Evolutionary conservation across 1,140 invertebrate genomes (phyloP), one percentile per base, ranked within the genome.

Genomic region (Carcinoscorpius rotundicauda): DNA sequence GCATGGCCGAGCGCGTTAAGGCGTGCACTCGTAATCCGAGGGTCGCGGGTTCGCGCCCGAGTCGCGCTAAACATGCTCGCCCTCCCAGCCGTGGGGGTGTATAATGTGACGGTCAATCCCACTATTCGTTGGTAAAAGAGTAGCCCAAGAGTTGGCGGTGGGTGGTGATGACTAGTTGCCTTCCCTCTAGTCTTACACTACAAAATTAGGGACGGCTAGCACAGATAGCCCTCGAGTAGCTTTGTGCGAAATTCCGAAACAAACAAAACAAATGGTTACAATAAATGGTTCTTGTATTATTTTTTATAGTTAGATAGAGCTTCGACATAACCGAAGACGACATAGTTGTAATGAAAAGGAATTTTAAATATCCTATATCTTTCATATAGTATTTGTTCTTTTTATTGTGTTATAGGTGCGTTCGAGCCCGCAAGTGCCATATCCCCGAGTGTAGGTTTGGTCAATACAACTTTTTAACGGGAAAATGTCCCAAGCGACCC

Each of bases 391-490:
- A 9, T 10, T 56, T 50, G 11, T 52, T 62, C n/a, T 3, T 62
- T 55, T 63, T 29, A 63, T 9, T 49, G 58, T 10, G 10, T 64
- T 51, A 50, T 11, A 68, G 66, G 11, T 68, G 66, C 52, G 63
- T 68, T 0, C 8, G 59, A 49, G 48, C 56, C n/a, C 59, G 61
- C 11, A 51, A 62, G 4, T 68, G 66, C 49, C 57, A 65, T 52
- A 56, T 64, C 9, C 66, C 66, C 3, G 66, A 68, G 11, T 68
- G 66, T 49, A 64, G 65, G 29, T 68, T 65, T 11, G 66, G 66
- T 3, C n/a, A 8, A 3, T 68, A 55, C 49, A 61, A 65, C 49
- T 50, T 62, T 4, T 58, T 58, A 3, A 68, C n/a, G 9, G 66
- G 66, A 11, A 58, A 61, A 48, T 68, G 66, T 49, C 66, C 66